Base-by-base conservation (phyloP, 2,888 invertebrate species). In the Hypomecis atomaria region DNA sequence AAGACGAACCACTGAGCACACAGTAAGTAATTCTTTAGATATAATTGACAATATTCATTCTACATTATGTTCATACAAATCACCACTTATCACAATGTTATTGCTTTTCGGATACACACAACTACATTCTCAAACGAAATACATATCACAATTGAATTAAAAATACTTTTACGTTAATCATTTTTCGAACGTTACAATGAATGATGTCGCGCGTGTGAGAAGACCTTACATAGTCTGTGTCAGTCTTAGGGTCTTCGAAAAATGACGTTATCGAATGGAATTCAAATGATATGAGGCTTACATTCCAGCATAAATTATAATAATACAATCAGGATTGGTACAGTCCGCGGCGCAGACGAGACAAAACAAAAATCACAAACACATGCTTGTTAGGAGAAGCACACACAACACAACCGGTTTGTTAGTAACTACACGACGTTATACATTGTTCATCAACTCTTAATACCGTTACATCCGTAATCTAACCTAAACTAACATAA, bases 261-360 rank as follows among this genome's bases (percentile, higher is more conserved):
- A 81, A 79, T 77, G 76, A 76, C 77, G 74, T 75, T 78, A 74
- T 75, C 75, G 68, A 81, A 78, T 86, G 83, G 81, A 85, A 86
- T 84, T 77, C 74, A 57, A 59, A 68, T 69, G 73, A 73, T 75
- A 83, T 79, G 71, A 76, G 82, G 84, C 79, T 79, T 75, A 74
- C 84, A 90, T 89, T 92, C 90, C 92, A 92, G 91, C 92, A 92
- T 92, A 91, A 91, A 91, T 92, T 90, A 92, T 83, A 86, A 82
- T 78, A 85, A 80, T 77, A 84, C 82, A 84, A 80, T 81, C 71
- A 82, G 71, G 78, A 81, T 80, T 78, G 81, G 81, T 84, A 82
- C 78, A 75, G 77, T 75, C 77, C 71, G 77, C 77, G 71, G 59
- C 47, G 63, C 75, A 73, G 72, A 67, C 67, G 52, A 59, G 55